Conservation (phyloP, 2,797 vertebrate genomes). For the Cryptoprocta ferox region DNA sequence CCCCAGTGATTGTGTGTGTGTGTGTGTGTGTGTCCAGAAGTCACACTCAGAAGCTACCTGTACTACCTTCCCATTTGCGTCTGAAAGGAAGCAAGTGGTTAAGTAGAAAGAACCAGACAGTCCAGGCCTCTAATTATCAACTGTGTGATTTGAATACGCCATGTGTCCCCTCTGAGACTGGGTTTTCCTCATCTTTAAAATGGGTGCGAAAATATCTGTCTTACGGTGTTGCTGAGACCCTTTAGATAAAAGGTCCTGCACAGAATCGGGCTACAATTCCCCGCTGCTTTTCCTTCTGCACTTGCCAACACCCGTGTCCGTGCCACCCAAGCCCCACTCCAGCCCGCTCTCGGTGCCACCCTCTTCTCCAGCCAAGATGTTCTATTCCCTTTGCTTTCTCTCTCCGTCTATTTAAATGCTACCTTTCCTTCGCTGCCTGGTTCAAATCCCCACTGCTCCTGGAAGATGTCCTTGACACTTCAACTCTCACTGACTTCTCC, state of each 20-base stretch:
- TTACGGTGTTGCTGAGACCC: not conserved
- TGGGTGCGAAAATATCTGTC: not conserved
- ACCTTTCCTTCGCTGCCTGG: not conserved
- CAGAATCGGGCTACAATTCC: not conserved
- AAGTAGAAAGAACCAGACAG: not conserved
- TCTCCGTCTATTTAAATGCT: not conserved
- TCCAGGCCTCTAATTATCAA: not conserved
- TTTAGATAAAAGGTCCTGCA: not conserved
- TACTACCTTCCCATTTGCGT: not conserved
- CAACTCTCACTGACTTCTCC: not conserved
- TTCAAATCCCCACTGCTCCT: not conserved
- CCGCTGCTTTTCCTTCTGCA: not conserved
- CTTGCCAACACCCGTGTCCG: not conserved
- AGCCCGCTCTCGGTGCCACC: not conserved
- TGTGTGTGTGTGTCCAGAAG: not conserved
- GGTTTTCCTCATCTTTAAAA: conserved; percentile 25
- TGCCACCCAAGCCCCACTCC: not conserved
- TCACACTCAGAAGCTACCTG: not conserved
- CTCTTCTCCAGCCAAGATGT: not conserved
- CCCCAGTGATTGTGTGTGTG: not conserved
- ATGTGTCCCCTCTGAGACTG: not conserved
- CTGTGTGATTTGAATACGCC: not conserved
- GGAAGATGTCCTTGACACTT: not conserved
- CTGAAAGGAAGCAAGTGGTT: not conserved
- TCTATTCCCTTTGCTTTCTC: not conserved